Evolutionary conservation across 2,888 invertebrate genomes (phyloP).

Genomic region (Sinelater perroti): DNA sequence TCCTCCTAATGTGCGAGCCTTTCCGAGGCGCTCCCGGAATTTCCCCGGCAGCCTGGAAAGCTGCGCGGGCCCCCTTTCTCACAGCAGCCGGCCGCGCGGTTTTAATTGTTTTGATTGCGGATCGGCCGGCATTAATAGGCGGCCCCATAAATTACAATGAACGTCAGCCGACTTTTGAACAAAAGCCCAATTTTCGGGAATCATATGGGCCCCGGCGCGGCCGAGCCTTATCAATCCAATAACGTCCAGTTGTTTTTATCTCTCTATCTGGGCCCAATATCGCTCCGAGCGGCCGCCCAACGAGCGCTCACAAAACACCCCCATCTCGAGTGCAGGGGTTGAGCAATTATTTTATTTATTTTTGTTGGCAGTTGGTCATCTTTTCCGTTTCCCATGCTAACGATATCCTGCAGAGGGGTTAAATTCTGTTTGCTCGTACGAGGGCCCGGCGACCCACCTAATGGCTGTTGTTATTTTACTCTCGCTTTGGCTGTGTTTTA

Average conservation of each 20-base stretch:
- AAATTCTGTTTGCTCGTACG: slow-evolving; percentile 1
- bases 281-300: slow-evolving; percentile 40
- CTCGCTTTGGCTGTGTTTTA: too few relatives aligned
- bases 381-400: slow-evolving; percentile 50
- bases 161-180: slow-evolving; percentile 38
- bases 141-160: slow-evolving; percentile 36
- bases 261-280: slow-evolving; percentile 34
- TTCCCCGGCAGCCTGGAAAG: slow-evolving; percentile 24
- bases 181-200: slow-evolving; percentile 38
- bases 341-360: slow-evolving; percentile 54
- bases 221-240: slow-evolving; percentile 35
- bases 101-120: slow-evolving; percentile 16
- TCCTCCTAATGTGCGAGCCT: slow-evolving; percentile 38
- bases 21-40: slow-evolving; percentile 34
- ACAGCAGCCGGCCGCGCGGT: slow-evolving; percentile 8
- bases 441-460: too few relatives aligned
- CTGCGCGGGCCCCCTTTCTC: slow-evolving; percentile 26
- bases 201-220: too few relatives aligned
- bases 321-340: slow-evolving; percentile 46
- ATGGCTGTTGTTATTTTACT: too few relatives aligned
- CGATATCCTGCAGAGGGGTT: slow-evolving; percentile 11
- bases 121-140: slow-evolving; percentile 26
- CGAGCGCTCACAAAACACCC: slow-evolving; percentile 42
- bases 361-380: slow-evolving; percentile 51
- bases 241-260: slow-evolving; percentile 41